Evolutionary conservation across 2,113 vertebrate species (phyloP), one percentile per base, ranked within the genome.

Genomic region (Rhineura floridana): DNA sequence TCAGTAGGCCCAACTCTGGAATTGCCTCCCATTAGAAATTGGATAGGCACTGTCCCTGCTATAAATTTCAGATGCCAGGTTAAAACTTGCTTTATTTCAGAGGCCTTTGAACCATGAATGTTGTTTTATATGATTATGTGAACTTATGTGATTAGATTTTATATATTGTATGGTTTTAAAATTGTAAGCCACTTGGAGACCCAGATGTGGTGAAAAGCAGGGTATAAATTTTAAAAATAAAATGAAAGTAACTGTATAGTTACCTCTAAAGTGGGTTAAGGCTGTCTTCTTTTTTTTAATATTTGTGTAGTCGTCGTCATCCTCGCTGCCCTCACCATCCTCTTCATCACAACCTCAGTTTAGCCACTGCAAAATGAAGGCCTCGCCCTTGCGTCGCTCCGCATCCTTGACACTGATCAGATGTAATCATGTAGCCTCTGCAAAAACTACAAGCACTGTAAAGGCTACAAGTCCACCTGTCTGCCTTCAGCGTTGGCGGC

Each of bases 311-410:
- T 97, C 97, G 82, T 95, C 96, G 91, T 93, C 96, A 95, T 96
- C 93, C 83, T 93, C 81, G 92, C 93, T 93, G 96, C 95, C 96
- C 92, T 97, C 96, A 95, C 96, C 96, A 96, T 96, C 97, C 96
- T 96, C 95, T 93, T 97, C 97, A 97, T 95, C 96, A 95, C 97
- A 97, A 95, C 96, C 95, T 96, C 96, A 97, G 96, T 97, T 94
- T 97, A 97, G 97, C 96, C 95, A 97, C 96, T 96, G 96, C 97
- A 97, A 96, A 97, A 95, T 95, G 97, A 97, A 97, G 96, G 93
- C 97, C 90, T 96, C 97, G 93, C 95, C 96, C 93, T 95, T 97
- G 96, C 97, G 96, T 96, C 97, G 96, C 93, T 96, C 97, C 94
- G 97, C 97, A 94, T 96, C 97, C 95, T 96, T 97, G 96, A 95